These are phyloP conservation scores for Aporophyla lueneburgensis DNA, from an alignment of 2,888 invertebrate genomes.

Conservation along the genomic window DNA sequence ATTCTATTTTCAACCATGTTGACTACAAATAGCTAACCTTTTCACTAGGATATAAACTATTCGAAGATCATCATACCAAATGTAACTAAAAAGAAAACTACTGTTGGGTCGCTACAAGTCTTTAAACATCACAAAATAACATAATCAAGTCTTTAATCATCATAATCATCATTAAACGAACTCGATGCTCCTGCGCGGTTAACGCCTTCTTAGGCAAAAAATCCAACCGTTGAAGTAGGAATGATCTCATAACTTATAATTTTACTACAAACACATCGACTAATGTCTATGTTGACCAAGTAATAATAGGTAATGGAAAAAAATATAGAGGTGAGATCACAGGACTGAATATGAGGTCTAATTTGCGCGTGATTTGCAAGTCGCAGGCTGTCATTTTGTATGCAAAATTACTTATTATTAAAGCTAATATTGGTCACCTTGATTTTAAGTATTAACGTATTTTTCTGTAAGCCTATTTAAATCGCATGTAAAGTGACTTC, in stretches of 20 bases:
- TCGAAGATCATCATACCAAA: not conserved
- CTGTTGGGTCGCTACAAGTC: not conserved
- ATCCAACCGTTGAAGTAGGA: slow-evolving; percentile 15
- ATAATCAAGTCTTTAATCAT: slow-evolving; percentile 10
- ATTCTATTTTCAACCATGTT: not conserved
- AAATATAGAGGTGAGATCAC: slow-evolving; percentile 44
- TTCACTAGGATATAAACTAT: not conserved
- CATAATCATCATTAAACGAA: slow-evolving; percentile 13
- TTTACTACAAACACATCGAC: slow-evolving; percentile 53
- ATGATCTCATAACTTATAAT: slow-evolving; percentile 62
- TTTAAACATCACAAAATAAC: slow-evolving; percentile 12
- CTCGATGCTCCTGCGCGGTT: slow-evolving; percentile 19
- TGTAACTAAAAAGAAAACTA: not conserved
- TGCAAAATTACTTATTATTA: slow-evolving; percentile 35
- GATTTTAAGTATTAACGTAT: slow-evolving; percentile 33
- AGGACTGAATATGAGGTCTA: slow-evolving; percentile 21
- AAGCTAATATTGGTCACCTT: slow-evolving; percentile 25
- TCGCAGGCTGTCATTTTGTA: slow-evolving; percentile 31
- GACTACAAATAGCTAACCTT: not conserved
- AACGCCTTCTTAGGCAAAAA: slow-evolving; percentile 51
- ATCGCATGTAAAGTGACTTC: not conserved
- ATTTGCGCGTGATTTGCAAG: slow-evolving; percentile 31
- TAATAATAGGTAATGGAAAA: slow-evolving; percentile 45
- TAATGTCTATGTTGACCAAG: slow-evolving; percentile 46
- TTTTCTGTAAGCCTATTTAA: slow-evolving; percentile 21